These are phyloP conservation scores for Protophormia terraenovae DNA, from an alignment of 2,888 invertebrate genomes.

Conservation along the genomic window DNA sequence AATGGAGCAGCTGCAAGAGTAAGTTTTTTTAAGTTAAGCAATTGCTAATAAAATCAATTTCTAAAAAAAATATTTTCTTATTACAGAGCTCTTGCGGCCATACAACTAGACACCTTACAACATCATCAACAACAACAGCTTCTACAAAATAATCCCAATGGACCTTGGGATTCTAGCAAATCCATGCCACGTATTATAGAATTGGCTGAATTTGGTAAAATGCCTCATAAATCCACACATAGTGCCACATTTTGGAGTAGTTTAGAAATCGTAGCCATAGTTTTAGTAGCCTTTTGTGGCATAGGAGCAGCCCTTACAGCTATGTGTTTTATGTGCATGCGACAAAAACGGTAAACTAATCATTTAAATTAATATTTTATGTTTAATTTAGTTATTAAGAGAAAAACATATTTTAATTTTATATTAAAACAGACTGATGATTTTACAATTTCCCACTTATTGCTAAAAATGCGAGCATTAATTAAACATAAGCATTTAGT, in stretches of 20 bases:
- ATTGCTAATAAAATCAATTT: background rate
- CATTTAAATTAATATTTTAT: background rate
- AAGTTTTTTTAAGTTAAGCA: constrained; percentile 73
- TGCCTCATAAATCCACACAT: constrained; percentile 78
- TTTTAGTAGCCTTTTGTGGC: constrained; percentile 90
- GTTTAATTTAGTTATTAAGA: background rate
- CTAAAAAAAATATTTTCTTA: background rate
- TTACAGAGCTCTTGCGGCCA: constrained; percentile 83
- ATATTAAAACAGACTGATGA: constrained; percentile 49
- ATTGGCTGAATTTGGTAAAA: constrained; percentile 80
- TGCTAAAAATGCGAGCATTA: constrained; percentile 2
- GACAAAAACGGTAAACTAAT: constrained; percentile 79
- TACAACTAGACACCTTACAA: constrained; percentile 73
- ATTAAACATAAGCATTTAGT: constrained; percentile 22
- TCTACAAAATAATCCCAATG: constrained; percentile 50
- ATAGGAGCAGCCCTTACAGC: constrained; percentile 91
- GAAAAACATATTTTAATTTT: background rate
- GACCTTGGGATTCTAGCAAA: constrained; percentile 74
- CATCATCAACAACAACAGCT: constrained; percentile 73
- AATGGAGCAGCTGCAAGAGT: constrained; percentile 90
- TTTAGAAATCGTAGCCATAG: constrained; percentile 90
- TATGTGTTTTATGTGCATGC: constrained; percentile 88
- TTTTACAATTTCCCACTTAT: constrained; percentile 35
- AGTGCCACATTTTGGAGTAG: constrained; percentile 83
- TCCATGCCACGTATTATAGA: constrained; percentile 87